A percentile compares a stretch with the other conserved stretches of the same genome.
These are phyloP conservation scores for Mycetomoellerius zeteki DNA, from an alignment of 1,140 invertebrate species.

Conservation along the genomic window DNA sequence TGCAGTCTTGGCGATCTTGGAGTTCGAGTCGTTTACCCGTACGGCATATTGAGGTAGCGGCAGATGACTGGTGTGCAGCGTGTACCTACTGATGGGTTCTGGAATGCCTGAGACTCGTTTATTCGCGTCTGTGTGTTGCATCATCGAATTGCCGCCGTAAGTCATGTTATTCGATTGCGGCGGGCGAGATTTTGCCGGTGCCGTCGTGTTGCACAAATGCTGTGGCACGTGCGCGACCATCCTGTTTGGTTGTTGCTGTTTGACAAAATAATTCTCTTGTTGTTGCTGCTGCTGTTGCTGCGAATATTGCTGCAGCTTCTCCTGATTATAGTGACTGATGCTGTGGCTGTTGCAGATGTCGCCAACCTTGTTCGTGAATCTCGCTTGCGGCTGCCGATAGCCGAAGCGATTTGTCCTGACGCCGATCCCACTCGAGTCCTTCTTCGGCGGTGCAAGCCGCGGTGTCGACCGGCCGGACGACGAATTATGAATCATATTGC, in stretches of 20 bases:
- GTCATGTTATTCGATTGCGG: slow-evolving; percentile 70
- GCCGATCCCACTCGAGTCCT: slow-evolving; percentile 84
- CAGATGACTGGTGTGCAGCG: slow-evolving; percentile 91
- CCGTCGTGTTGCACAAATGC: slow-evolving; percentile 46
- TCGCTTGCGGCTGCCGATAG: slow-evolving; percentile 84
- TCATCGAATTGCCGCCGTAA: slow-evolving; percentile 48
- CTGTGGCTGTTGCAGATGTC: slow-evolving; percentile 83
- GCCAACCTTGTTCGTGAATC: slow-evolving; percentile 86
- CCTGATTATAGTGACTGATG: slow-evolving; percentile 79
- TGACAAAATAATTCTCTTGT: slow-evolving; percentile 63
- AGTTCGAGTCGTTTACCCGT: slow-evolving; percentile 88
- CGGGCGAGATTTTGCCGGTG: slow-evolving; percentile 71
- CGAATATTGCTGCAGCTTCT: slow-evolving; percentile 73
- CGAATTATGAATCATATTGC: slow-evolving; percentile 73
- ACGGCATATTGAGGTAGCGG: slow-evolving; percentile 91
- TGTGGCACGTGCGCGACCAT: slow-evolving; percentile 38
- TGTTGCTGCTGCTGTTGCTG: slow-evolving; percentile 65
- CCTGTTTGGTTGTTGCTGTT: slow-evolving; percentile 62
- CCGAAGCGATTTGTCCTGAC: slow-evolving; percentile 87
- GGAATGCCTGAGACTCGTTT: slow-evolving; percentile 75
- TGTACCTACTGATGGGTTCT: slow-evolving; percentile 88
- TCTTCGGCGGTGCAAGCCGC: slow-evolving; percentile 86
- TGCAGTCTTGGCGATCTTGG: slow-evolving; percentile 91
- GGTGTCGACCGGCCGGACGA: slow-evolving; percentile 87
- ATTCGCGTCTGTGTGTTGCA: slow-evolving; percentile 60